Percentiles rank a stretch among this genome's conserved stretches.
Evolutionary conservation across 92 coral and sea anemone species (phyloP).

Genomic region (Siderastrea radians): DNA sequence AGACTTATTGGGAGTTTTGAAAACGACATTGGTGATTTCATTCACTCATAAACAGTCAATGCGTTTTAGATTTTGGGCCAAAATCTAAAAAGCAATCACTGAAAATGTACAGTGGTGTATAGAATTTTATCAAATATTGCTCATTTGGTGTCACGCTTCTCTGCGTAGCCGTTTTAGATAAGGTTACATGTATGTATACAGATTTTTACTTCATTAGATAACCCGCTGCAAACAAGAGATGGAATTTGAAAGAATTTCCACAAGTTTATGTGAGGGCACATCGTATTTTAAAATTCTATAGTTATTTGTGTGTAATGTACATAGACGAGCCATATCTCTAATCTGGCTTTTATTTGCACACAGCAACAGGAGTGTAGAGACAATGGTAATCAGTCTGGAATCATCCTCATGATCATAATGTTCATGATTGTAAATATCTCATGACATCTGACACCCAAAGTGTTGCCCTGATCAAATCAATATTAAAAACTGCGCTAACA

Average conservation of each 20-base stretch:
- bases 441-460: conserved; percentile 57
- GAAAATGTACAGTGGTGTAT: no score
- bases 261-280: conserved; percentile 54
- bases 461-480: no score
- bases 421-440: conserved; percentile 57
- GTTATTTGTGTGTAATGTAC: conserved; percentile 42
- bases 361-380: conserved; percentile 65
- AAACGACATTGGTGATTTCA: no score
- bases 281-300: conserved; percentile 63
- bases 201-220: conserved; percentile 61
- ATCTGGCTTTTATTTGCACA: conserved; percentile 50
- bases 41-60: no score
- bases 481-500: no score
- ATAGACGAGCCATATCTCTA: conserved; percentile 39
- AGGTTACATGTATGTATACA: no score
- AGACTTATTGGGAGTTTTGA: no score
- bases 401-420: conserved; percentile 54
- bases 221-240: conserved; percentile 69
- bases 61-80: no score
- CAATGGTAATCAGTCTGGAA: conserved; percentile 65
- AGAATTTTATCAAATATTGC: no score
- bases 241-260: conserved; percentile 55
- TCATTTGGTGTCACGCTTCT: no score
- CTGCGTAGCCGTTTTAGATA: no score
- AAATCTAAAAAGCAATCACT: no score